These are phyloP conservation scores for Xestia xanthographa DNA, from an alignment of 2,888 invertebrate genomes.

Conservation along the genomic window DNA sequence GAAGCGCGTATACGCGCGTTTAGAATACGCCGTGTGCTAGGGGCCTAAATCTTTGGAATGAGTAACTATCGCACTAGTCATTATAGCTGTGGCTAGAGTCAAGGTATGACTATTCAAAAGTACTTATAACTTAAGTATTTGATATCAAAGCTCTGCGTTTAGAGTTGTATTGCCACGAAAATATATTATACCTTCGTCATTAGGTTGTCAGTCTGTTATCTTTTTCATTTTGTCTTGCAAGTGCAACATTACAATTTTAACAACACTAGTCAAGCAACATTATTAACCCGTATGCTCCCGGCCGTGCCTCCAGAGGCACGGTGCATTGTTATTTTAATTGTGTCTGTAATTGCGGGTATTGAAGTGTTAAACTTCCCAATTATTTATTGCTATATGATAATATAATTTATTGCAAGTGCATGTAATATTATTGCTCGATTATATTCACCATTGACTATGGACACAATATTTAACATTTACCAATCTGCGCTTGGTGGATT, in stretches of 20 bases:
- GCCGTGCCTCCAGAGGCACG: too few relatives aligned
- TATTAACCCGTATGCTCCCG: too few relatives aligned
- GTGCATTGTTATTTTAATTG: too few relatives aligned
- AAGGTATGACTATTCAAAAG: not conserved
- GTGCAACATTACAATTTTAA: conserved; percentile 21
- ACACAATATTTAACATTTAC: not conserved
- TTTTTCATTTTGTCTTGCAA: not conserved
- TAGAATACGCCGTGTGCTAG: too few relatives aligned
- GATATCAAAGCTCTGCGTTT: not conserved
- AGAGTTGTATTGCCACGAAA: not conserved
- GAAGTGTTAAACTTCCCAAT: conserved; percentile 72
- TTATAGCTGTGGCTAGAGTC: not conserved
- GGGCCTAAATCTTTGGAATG: not conserved
- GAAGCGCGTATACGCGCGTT: too few relatives aligned
- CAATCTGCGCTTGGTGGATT: not conserved
- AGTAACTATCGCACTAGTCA: not conserved
- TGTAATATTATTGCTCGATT: conserved; percentile 29
- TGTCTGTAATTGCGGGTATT: too few relatives aligned
- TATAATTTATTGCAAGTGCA: conserved; percentile 53
- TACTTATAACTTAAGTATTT: not conserved
- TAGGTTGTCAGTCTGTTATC: not conserved
- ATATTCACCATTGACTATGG: not conserved
- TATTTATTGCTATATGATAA: conserved; percentile 65
- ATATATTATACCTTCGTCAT: not conserved
- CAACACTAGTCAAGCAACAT: conserved; percentile 27